These are phyloP conservation scores for Pseudomyrmex dendroicus DNA, from an alignment of 1,140 invertebrate species.

Conservation along the genomic window DNA sequence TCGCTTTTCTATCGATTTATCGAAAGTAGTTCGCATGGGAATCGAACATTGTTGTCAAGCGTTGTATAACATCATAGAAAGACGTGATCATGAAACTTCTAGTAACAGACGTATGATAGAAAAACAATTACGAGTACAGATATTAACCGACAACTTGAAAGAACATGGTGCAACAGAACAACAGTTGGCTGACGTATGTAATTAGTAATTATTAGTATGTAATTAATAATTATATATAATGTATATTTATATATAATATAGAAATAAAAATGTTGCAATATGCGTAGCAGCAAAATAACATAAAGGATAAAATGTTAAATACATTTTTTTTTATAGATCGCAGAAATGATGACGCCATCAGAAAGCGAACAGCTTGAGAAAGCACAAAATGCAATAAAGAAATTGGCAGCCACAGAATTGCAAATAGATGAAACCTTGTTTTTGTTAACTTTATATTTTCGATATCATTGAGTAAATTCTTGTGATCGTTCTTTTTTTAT, in stretches of 20 bases:
- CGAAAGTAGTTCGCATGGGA: conserved; percentile 90
- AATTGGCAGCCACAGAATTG: conserved; percentile 88
- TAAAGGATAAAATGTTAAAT: conserved; percentile 43
- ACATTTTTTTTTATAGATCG: conserved; percentile 86
- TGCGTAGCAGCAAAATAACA: neutral
- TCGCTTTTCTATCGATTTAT: conserved; percentile 90
- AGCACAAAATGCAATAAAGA: conserved; percentile 88
- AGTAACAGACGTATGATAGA: conserved; percentile 92
- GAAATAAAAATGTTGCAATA: neutral
- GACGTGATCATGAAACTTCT: conserved; percentile 87
- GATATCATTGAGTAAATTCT: conserved; percentile 76
- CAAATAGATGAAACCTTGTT: conserved; percentile 91
- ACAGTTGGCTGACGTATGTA: conserved; percentile 90
- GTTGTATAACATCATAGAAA: conserved; percentile 89
- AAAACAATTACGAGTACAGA: conserved; percentile 93
- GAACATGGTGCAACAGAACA: conserved; percentile 90
- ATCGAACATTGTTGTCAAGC: conserved; percentile 92
- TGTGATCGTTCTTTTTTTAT: neutral
- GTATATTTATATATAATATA: conserved; percentile 41
- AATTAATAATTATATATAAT: too few species aligned
- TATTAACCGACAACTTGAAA: conserved; percentile 90
- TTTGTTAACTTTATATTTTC: conserved; percentile 88
- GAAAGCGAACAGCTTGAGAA: conserved; percentile 89
- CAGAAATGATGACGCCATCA: conserved; percentile 91
- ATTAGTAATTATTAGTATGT: conserved; percentile 80